Conservation (phyloP, 2,888 invertebrate species). For the Alviniconcha strummeri region DNA sequence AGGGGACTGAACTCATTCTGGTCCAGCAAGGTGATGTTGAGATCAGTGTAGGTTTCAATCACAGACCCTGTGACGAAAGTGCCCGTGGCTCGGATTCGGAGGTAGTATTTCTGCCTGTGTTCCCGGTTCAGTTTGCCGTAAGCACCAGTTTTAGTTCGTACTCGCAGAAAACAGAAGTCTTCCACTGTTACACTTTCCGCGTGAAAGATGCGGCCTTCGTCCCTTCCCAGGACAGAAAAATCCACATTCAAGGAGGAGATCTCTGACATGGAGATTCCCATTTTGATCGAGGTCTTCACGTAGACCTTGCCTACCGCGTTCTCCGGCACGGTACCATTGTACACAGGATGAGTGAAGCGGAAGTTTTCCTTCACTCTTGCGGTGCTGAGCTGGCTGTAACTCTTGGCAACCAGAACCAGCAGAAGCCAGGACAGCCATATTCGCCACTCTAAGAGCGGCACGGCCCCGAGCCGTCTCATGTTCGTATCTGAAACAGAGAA, state of each 20-base stretch:
- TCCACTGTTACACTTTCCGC: conserved; percentile 92
- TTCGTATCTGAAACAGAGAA: conserved; percentile 16
- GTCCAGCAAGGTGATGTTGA: conserved; percentile 76
- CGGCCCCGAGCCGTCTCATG: conserved; percentile 29
- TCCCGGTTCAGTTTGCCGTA: conserved; percentile 94
- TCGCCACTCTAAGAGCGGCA: conserved; percentile 9
- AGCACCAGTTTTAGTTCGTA: conserved; percentile 90
- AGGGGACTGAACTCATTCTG: conserved; percentile 89
- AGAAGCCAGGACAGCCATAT: background rate
- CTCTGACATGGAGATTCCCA: conserved; percentile 82
- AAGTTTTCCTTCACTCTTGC: conserved; percentile 26
- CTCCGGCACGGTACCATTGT: conserved; percentile 69
- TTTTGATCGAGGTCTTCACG: conserved; percentile 81
- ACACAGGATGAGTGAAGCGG: conserved; percentile 62
- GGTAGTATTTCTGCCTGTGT: conserved; percentile 86
- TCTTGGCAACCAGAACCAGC: conserved; percentile 7
- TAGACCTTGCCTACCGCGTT: conserved; percentile 84
- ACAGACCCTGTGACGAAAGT: conserved; percentile 75
- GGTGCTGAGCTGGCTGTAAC: background rate
- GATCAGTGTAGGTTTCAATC: conserved; percentile 69
- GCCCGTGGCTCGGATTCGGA: conserved; percentile 84
- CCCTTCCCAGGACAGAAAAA: conserved; percentile 91
- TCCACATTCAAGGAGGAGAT: conserved; percentile 76
- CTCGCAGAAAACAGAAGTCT: conserved; percentile 93
- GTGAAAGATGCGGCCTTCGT: conserved; percentile 91